Evolutionary conservation across 2,113 vertebrate genomes (phyloP).

Genomic region (Gracilinanus agilis): DNA sequence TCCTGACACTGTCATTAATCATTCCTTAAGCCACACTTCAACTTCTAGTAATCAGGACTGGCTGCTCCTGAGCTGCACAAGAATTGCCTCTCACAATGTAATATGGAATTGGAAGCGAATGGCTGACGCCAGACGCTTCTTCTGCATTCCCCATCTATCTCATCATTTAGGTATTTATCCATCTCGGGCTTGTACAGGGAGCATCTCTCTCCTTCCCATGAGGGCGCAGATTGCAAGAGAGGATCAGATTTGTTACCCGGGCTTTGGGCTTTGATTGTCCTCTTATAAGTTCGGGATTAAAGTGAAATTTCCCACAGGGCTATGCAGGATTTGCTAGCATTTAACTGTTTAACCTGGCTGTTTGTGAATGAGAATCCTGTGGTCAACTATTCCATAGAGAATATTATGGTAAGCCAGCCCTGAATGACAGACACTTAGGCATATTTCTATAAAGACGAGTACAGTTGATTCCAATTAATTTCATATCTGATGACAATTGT

Average conservation of each 20-base stretch:
- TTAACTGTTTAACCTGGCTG: conserved; percentile 99
- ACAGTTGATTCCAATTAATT: conserved; percentile 89
- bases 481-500: conserved; percentile 83
- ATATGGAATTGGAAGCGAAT: conserved; percentile 99
- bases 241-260: conserved; percentile 99
- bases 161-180: conserved; percentile 99
- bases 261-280: conserved; percentile 99
- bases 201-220: conserved; percentile 96
- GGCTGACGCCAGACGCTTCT: conserved; percentile 96
- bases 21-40: conserved; percentile 99
- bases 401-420: conserved; percentile 90
- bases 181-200: conserved; percentile 94
- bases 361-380: conserved; percentile 93
- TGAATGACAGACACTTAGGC: conserved; percentile 87
- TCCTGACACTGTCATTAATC: conserved; percentile 99
- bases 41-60: conserved; percentile 99
- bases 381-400: conserved; percentile 95
- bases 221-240: conserved; percentile 96
- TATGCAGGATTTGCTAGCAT: conserved; percentile 99
- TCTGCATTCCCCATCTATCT: conserved; percentile 98
- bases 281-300: conserved; percentile 99
- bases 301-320: conserved; percentile 99
- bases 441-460: conserved; percentile 85
- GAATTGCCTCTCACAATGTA: conserved; percentile 98
- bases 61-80: conserved; percentile 96